Conservation (phyloP, 2,797 vertebrate species). For the Pseudochirops cupreus region DNA sequence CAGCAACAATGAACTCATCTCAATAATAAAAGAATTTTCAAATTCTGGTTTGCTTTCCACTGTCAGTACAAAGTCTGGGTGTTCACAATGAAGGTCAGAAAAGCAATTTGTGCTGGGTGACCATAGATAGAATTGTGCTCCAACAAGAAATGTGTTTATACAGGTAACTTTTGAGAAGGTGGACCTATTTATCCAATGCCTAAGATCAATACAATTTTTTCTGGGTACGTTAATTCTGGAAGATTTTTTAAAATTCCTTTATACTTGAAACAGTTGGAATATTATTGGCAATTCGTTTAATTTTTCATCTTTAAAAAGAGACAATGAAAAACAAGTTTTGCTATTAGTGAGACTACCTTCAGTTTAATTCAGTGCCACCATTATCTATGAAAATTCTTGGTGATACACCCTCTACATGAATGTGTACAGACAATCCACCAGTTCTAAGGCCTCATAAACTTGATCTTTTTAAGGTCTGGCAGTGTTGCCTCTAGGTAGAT, state of each 20-base stretch:
- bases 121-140: too few relatives aligned
- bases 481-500: not conserved
- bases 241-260: not conserved
- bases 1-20: not conserved
- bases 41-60: not conserved
- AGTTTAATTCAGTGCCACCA: too few relatives aligned
- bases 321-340: not conserved
- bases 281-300: not conserved
- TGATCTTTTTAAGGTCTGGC: too few relatives aligned
- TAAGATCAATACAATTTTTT: not conserved
- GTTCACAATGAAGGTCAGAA: not conserved
- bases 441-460: too few relatives aligned
- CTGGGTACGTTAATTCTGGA: not conserved
- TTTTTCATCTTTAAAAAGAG: too few relatives aligned
- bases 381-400: too few relatives aligned
- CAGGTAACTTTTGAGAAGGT: not conserved
- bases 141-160: not conserved
- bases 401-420: too few relatives aligned
- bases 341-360: not conserved
- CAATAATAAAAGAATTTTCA: slow-evolving; percentile 20
- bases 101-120: not conserved
- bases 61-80: not conserved
- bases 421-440: too few relatives aligned
- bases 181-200: not conserved
- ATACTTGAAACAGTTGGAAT: not conserved